phyloP scores from a whole-genome alignment of 23 tunicate species.

The Oikopleura vanhoeffeni region DNA sequence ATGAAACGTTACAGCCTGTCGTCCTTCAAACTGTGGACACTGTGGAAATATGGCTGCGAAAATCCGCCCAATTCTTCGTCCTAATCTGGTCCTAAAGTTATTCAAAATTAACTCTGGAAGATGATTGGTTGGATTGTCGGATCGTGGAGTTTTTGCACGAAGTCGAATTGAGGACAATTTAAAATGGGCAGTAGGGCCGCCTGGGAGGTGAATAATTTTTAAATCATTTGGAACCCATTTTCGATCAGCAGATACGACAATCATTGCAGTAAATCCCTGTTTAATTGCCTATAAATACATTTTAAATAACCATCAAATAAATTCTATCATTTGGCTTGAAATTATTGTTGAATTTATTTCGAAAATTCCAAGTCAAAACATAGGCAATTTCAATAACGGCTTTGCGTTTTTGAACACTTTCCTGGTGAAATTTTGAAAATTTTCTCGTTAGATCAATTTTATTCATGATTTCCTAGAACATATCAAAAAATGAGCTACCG shows the following conservation, averaged over 20 bases:
- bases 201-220: constrained; percentile 52
- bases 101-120: constrained; percentile 75
- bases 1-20: constrained; percentile 87
- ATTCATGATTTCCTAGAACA: too few species aligned
- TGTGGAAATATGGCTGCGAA: constrained; percentile 75
- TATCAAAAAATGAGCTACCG: too few species aligned
- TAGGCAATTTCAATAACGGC: too few species aligned
- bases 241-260: constrained; percentile 84
- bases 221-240: constrained; percentile 58
- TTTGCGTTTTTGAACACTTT: too few species aligned
- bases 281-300: constrained; percentile 27
- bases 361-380: too few species aligned
- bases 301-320: too few species aligned
- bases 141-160: constrained; percentile 29
- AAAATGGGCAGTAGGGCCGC: constrained; percentile 94
- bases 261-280: constrained; percentile 61
- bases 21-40: constrained; percentile 70
- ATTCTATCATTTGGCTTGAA: too few species aligned
- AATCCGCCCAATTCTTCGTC: constrained; percentile 73
- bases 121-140: constrained; percentile 43
- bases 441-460: too few species aligned
- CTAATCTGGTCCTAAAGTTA: constrained; percentile 64
- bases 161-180: constrained; percentile 59
- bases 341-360: too few species aligned
- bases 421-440: too few species aligned